These are phyloP conservation scores for Willisornis vidua DNA, from an alignment of 2,113 vertebrate species.

Conservation along the genomic window DNA sequence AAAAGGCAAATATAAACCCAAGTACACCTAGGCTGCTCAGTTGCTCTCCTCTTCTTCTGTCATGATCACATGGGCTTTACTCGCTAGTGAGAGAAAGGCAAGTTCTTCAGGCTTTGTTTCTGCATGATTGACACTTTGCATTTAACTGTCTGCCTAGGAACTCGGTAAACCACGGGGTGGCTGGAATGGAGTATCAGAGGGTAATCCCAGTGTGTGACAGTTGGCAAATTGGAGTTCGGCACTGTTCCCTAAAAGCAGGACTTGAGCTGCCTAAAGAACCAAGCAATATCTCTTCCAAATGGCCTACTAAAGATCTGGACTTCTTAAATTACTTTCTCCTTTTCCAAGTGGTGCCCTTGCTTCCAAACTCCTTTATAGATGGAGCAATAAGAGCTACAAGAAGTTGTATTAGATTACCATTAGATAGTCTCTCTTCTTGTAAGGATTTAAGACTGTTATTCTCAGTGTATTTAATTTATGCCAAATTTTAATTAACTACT, in stretches of 20 bases:
- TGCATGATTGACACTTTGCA: not conserved
- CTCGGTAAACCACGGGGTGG: not conserved
- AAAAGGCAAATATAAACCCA: not conserved
- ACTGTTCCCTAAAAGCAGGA: not conserved
- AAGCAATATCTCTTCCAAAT: not conserved
- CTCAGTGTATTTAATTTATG: not conserved
- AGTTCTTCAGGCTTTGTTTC: not conserved
- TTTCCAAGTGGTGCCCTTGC: slow-evolving; percentile 9
- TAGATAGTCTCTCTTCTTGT: not conserved
- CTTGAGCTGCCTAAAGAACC: not conserved
- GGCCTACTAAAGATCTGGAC: not conserved
- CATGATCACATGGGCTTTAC: not conserved
- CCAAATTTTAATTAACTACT: slow-evolving; percentile 6
- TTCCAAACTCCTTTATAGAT: slow-evolving; percentile 7
- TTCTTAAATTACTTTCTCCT: slow-evolving; percentile 43
- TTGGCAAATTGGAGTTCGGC: not conserved
- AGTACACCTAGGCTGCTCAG: not conserved
- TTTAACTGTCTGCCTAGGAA: not conserved
- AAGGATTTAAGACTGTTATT: slow-evolving; percentile 10
- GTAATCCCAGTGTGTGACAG: not conserved
- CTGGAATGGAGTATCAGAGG: not conserved
- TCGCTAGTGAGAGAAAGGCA: not conserved
- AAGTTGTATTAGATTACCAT: slow-evolving; percentile 12
- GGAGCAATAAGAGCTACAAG: slow-evolving; percentile 13
- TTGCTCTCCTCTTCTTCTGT: not conserved